Base-by-base conservation (phyloP, 2,113 vertebrate genomes). In the Chlamydotis undulata region DNA sequence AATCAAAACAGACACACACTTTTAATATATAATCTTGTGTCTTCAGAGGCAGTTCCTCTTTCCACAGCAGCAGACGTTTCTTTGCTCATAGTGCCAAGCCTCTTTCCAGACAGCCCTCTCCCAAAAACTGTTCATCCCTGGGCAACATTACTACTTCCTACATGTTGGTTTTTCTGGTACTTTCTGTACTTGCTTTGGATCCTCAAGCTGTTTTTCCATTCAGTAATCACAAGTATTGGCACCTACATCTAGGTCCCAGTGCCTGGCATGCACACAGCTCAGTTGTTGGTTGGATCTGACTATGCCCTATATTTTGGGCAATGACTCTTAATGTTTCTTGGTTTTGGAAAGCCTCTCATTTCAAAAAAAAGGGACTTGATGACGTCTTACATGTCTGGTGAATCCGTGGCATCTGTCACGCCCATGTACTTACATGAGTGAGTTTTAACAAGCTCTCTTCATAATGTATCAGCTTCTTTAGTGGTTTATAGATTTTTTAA, bases 201-300 rank as follows among this genome's bases (percentile, higher is more conserved):
- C 50, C 37, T 56, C 59, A 45, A 15, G 25, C 53, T 12, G 2
- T 67, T 68, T 53, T 39, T 55, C 53, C 35, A 33, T 23, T 28
- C 33, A 47, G 23, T 37, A 73, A 56, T 29, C 56, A 33, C 57
- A 23, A 26, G 12, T 25, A 33, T 5, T 14, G 39, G 63, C 39
- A 56, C 29, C 23, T 74, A 28, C 4, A 10, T 63, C 7, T 49
- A 45, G 21, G 13, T 65, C 39, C 31, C 45, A 90, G 68, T 1
- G 0, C 6, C 19, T 43, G 37, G 12, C 29, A 21, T 1, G 4
- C 33, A 10, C 1, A 0, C 29, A 35, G 33, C 17, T 64, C 12
- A 39, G 31, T 31, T 0, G 0, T 22, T 45, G 21, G n/a, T 16
- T 45, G 25, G 53, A 43, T 49, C 12, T 68, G 35, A 22, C 43